These are phyloP conservation scores for Enteromius paludinosus DNA, from an alignment of 2,797 vertebrate genomes.

Conservation along the genomic window DNA sequence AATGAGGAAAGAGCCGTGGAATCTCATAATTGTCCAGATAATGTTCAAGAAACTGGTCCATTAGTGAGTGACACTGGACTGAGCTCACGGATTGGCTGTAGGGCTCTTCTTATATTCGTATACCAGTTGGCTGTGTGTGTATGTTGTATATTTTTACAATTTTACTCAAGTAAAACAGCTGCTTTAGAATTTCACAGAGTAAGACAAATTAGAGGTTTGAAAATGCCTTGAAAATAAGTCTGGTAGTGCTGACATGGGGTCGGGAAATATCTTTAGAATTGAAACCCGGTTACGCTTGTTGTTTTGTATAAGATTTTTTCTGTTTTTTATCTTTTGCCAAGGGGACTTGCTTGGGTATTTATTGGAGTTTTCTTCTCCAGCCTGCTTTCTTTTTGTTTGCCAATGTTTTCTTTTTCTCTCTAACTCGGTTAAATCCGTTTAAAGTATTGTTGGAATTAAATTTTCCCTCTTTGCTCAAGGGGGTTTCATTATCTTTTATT, in stretches of 20 bases:
- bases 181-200: neutral
- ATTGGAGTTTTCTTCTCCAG: conserved; percentile 49
- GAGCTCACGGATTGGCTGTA: neutral
- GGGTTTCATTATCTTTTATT: conserved; percentile 67
- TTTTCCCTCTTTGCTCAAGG: conserved; percentile 59
- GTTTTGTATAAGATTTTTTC: conserved; percentile 51
- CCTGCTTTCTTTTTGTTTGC: conserved; percentile 46
- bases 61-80: neutral
- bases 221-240: neutral
- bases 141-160: neutral
- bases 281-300: conserved; percentile 43
- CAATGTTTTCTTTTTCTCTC: conserved; percentile 40
- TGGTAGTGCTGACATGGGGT: conserved; percentile 4
- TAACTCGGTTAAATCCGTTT: conserved; percentile 62
- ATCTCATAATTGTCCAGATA: neutral
- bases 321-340: conserved; percentile 28
- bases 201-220: neutral
- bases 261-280: conserved; percentile 42
- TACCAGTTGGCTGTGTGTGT: neutral
- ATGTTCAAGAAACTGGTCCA: neutral
- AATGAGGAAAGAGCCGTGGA: neutral
- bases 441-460: conserved; percentile 61
- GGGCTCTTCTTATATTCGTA: neutral
- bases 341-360: conserved; percentile 54
- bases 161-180: too few relatives aligned